These are phyloP conservation scores for Heteromurus nitidus DNA, from an alignment of 2,888 invertebrate genomes.

Conservation along the genomic window DNA sequence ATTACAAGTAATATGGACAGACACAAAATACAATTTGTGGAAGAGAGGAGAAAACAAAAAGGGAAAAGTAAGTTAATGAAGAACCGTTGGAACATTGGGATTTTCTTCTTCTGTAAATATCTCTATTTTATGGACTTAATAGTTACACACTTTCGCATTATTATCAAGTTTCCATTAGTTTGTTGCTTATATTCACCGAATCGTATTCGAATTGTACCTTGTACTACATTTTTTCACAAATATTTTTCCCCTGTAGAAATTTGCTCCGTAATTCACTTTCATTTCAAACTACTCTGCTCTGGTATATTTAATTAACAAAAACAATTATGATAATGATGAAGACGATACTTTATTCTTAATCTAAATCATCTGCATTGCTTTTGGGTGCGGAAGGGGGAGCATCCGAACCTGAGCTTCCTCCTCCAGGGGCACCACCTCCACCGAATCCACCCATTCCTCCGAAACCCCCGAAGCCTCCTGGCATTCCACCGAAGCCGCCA, in stretches of 20 bases:
- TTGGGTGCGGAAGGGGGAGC: conserved; percentile 32
- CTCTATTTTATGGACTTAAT: no score
- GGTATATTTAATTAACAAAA: background rate
- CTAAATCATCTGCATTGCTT: conserved; percentile 62
- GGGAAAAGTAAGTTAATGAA: no score
- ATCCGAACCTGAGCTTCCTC: conserved; percentile 17
- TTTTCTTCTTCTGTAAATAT: no score
- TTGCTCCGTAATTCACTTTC: conserved; percentile 12
- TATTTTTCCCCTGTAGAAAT: no score
- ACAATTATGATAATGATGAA: background rate
- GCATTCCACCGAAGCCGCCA: conserved; percentile 36
- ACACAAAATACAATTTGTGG: no score
- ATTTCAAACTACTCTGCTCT: conserved; percentile 11
- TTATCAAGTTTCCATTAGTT: no score
- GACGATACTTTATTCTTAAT: conserved; percentile 50
- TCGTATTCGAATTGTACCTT: background rate
- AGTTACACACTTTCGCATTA: background rate
- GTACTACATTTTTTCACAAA: conserved; percentile 2
- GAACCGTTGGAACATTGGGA: no score
- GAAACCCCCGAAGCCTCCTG: conserved; percentile 42
- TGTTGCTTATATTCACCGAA: conserved; percentile 12
- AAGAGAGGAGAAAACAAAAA: no score
- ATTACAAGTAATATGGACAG: no score
- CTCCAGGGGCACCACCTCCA: conserved; percentile 25
- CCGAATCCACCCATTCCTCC: conserved; percentile 54